Base-by-base conservation (phyloP, 2,113 vertebrate species). In the Oophaga pumilio region DNA sequence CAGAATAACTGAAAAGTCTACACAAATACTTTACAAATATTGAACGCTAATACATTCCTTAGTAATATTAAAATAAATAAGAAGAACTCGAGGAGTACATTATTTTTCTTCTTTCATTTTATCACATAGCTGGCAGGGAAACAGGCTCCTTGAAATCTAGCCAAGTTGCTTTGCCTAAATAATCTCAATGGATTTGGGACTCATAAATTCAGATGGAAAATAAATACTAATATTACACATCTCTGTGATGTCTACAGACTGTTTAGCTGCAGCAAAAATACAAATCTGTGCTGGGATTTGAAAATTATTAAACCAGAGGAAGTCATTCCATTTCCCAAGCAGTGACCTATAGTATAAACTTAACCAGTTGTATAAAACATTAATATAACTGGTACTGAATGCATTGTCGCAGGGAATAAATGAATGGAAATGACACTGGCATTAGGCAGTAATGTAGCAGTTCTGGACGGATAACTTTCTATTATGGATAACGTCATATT, bases 131-230 rank as follows among this genome's bases (percentile, higher is more conserved):
- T 86, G 85, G 43, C 74, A 86, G 43, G 49, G 49, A 43, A 85
- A 57, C 85, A 68, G 57, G 15, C 60, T 68, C 57, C 18, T 79
- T 76, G 74, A 69, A 69, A 22, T 79, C 10, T 4, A 69, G 62
- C 85, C 76, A 86, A 62, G 13, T 69, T 69, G 18, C 49, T 79
- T 79, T 86, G 60, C 60, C 60, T 69, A 69, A 86, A 79, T 50
- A 82, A 49, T 73, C 85, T 87, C 85, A 73, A 73, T 82, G 66
- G 85, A 87, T 82, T 73, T 87, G 76, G 8, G n/a, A 82, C 78
- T 87, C 76, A 87, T 81, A 81, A 73, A 81, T 87, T 81, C 78
- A 73, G 85, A 87, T 73, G 24, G 64, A 87, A 87, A 73, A 87
- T 60, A 81, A 81, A 87, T 82, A 74, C 68, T 76, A 81, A 50